phyloP scores from a whole-genome alignment of 2,888 invertebrate species.

The Dexiosoma caninum region DNA sequence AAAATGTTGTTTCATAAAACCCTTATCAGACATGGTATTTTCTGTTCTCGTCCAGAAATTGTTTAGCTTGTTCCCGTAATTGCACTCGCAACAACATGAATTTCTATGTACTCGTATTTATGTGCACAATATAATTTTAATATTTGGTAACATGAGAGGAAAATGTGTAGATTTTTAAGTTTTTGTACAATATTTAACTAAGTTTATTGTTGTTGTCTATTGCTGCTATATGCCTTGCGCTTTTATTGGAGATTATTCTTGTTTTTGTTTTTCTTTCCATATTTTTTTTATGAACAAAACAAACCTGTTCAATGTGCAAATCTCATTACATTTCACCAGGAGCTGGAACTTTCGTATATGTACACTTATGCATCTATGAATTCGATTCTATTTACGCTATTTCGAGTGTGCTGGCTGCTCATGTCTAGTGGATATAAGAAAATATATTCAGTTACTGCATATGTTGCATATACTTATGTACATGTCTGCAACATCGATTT shows the following conservation, averaged over 20 bases:
- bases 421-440: not conserved
- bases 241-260: constrained; percentile 9
- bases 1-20: constrained; percentile 19
- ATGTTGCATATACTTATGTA: constrained; percentile 2
- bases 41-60: not conserved
- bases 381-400: not conserved
- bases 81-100: not conserved
- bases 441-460: not conserved
- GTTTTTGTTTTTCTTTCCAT: not conserved
- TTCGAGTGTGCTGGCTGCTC: not conserved
- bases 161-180: constrained; percentile 21
- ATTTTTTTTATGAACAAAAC: not conserved
- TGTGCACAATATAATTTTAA: constrained; percentile 12
- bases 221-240: not conserved
- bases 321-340: constrained; percentile 39
- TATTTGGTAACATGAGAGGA: constrained; percentile 19
- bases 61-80: not conserved
- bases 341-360: constrained; percentile 2
- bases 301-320: constrained; percentile 45
- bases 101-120: not conserved
- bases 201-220: not conserved
- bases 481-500: constrained; percentile 10
- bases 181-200: constrained; percentile 18
- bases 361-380: not conserved
- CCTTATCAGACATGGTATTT: constrained; percentile 10